Evolutionary conservation across 2,113 vertebrate genomes (phyloP), one percentile per base, ranked within the genome.

Genomic region (Sclerurus mexicanus): DNA sequence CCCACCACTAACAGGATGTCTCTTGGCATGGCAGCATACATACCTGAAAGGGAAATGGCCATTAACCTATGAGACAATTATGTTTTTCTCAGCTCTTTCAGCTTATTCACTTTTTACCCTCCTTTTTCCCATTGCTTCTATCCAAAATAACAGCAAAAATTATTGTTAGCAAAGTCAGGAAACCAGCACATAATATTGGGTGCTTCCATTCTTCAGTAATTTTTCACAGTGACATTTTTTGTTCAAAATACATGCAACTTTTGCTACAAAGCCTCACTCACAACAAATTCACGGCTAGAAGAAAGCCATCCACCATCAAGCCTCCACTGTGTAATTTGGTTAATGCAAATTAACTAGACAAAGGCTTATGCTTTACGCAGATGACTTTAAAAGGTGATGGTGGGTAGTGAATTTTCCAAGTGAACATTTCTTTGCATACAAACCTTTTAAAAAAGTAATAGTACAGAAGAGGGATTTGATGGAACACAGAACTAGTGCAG

Each of bases 11-110:
- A 84, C 19, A 99, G 98, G 97, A 99, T 99, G 97, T 99, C 99
- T 95, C 99, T 98, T 20, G 99, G 99, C 99, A 99, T 99, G 31
- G 99, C 99, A 58, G 98, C 98, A n/a, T 99, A 99, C 98, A 99
- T 98, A 93, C 99, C 99, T 99, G 59, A 37, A 89, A 93, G 77
- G 50, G 69, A 89, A 83, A 89, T 49, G 49, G 35, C 14, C 58
- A 77, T 76, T 82, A 83, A 78, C 18, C n/a, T 63, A 16, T 12
- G 33, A 76, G 30, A 71, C n/a, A 87, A 47, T 46, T 6, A 9
- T 0, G 6, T 8, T 37, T 76, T 90, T 47, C 50, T 81, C 64
- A 74, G 63, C 30, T 83, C 50, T 63, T 96, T 85, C 56, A 53
- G 24, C 21, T 75, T 53, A 49, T 19, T 66, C 12, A n/a, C 8